Conservation (phyloP, 1,140 invertebrate species). For the Drosophila yakuba region DNA sequence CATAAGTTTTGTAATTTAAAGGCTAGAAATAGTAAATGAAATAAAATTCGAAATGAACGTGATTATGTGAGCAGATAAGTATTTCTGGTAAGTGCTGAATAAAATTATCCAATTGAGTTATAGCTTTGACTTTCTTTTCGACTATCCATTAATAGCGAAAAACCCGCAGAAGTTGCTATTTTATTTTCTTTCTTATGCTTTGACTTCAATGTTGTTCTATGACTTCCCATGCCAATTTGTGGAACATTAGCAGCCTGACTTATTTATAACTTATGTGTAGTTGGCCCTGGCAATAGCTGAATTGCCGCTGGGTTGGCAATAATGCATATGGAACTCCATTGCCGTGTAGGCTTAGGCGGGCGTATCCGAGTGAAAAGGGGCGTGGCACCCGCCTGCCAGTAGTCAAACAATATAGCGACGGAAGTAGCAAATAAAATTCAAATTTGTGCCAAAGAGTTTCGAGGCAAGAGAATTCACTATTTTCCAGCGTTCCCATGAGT, state of each 20-base stretch:
- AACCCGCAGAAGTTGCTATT: background rate
- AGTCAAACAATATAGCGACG: constrained; percentile 73
- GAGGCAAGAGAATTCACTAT: constrained; percentile 39
- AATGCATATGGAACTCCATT: constrained; percentile 61
- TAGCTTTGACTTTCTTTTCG: background rate
- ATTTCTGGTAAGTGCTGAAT: background rate
- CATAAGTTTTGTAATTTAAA: too few relatives aligned
- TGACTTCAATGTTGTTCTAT: constrained; percentile 3
- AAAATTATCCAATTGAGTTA: background rate
- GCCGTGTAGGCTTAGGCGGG: constrained; percentile 4
- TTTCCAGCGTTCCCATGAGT: constrained; percentile 36
- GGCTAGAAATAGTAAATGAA: background rate
- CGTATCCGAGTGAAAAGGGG: background rate
- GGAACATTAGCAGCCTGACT: constrained; percentile 57
- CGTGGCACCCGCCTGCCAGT: constrained; percentile 14
- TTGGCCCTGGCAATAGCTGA: constrained; percentile 50
- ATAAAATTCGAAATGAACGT: background rate
- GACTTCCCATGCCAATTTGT: constrained; percentile 51
- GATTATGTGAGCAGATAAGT: background rate
- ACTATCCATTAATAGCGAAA: background rate
- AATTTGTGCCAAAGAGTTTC: constrained; percentile 81
- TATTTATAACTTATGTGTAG: constrained; percentile 60
- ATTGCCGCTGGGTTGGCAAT: constrained; percentile 53
- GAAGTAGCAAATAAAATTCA: constrained; percentile 83
- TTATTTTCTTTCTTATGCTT: background rate